Base-by-base conservation (phyloP, 2,888 invertebrate species). In the Pocota personata region DNA sequence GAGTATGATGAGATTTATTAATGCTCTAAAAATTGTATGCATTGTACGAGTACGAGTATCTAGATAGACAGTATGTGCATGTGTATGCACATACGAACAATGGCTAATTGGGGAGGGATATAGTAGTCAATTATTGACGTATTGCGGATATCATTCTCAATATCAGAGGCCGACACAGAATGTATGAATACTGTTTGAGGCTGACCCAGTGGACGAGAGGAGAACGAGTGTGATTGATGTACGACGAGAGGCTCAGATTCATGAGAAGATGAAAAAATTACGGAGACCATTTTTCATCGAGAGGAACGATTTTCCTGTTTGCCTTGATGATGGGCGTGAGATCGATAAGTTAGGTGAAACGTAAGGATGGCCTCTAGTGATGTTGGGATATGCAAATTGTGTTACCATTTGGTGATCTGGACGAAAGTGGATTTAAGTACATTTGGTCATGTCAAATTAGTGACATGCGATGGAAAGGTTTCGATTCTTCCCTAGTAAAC, bases 1-100 rank as follows among this genome's bases (percentile, higher is more conserved):
- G 79, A n/a, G n/a, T n/a, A n/a, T n/a, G n/a, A n/a, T n/a, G n/a
- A 60, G 75, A 79, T 79, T 79, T 79, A 75, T 84, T 79, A 79
- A 84, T 79, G 58, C 64, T 79, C 69, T 24, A 72, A 64, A 78
- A 40, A 73, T 40, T 58, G 14, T 24, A 50, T 66, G 64, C 48
- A 79, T 80, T 40, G 66, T 62, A n/a, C n/a, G n/a, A n/a, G n/a
- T n/a, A n/a, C n/a, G n/a, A n/a, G n/a, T n/a, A 19, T 58, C 14
- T 64, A 62, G 43, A 57, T 75, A 14, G 10, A 14, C 19, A n/a
- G n/a, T n/a, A 48, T 37, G 14, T 43, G 16, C 16, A 21, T 57
- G 48, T 37, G 64, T 30, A 69, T 66, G 30, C 55, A 32, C 35
- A 64, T 50, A 27, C 32, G 50, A 73, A 73, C 78, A 79, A 79